Conservation (phyloP, 30 jellyfish, hydroid and myxozoan species). For the Morbakka virulenta region DNA sequence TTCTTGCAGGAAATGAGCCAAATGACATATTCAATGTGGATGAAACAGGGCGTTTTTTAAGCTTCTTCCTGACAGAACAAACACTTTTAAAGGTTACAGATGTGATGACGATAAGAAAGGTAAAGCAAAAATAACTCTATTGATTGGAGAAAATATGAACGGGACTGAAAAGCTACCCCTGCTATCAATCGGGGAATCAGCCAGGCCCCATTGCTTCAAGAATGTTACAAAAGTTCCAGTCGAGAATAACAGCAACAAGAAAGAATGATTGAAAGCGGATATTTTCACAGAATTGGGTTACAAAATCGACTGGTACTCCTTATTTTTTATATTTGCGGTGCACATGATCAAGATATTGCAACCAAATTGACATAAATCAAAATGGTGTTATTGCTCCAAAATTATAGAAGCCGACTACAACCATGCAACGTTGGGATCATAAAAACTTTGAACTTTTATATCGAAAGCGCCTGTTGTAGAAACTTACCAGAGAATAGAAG, state of each 20-base stretch:
- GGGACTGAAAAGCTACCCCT: no score
- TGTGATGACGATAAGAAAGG: conserved; percentile 2
- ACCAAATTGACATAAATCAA: background rate
- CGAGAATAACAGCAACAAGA: background rate
- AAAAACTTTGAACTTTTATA: background rate
- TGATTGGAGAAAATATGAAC: no score
- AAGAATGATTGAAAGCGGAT: no score
- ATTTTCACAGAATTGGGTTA: background rate
- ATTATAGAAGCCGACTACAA: no score
- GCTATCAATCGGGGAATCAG: background rate
- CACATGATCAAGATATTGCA: background rate
- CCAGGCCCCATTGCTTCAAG: no score
- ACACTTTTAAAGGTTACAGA: background rate
- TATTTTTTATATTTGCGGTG: background rate
- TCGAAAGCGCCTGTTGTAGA: no score
- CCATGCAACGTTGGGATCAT: background rate
- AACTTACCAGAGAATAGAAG: no score
- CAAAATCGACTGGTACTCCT: background rate
- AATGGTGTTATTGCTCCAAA: background rate
- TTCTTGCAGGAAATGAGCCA: conserved; percentile 5
- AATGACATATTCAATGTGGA: conserved; percentile 9
- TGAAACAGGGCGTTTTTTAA: conserved; percentile 5
- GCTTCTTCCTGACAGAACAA: background rate
- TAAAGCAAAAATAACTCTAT: no score
- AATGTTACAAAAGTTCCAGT: no score